Base-by-base conservation (phyloP, 2,888 invertebrate genomes). In the Caprella mutica region DNA sequence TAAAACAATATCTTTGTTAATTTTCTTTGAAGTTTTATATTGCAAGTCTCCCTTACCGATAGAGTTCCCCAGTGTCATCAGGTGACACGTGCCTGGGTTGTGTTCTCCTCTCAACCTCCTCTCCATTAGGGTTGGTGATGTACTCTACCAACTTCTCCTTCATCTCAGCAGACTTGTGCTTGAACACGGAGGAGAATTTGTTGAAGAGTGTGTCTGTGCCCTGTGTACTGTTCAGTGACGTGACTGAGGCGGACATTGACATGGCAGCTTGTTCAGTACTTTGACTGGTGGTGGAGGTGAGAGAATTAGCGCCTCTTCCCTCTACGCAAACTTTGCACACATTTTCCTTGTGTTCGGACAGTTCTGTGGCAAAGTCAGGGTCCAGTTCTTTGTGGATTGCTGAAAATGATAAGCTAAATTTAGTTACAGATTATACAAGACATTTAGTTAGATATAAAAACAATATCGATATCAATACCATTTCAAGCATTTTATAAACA, bases 111-210 rank as follows among this genome's bases (percentile, higher is more conserved):
- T 38, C 33, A 6, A 27, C 24, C 8, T 51, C 44, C 6, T 39
- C 52, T 9, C 56, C 62, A 26, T 30, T 48, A n/a, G 70, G 68
- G 66, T 74, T 75, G 52, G 72, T 73, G 27, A 76, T 74, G 66
- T 74, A 75, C 65, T 72, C 74, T 35, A 73, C 71, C 54, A 76
- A 65, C 66, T 73, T 73, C 17, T 73, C 74, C 66, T 75, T 75
- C 66, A 77, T 70, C 56, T 71, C 59, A 14, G 52, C 44, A 3
- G 63, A 63, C 63, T 63, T 46, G 12, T 19, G 35, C 24, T 59
- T 59, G 24, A 59, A 59, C 4, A 59, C 56, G 4, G 59, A 56
- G 3, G 57, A 57, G 17, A 57, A 27, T 33, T 53, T 56, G 30
- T 59, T 59, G 50, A 59, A 50, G 51, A 59, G 35, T 8, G 59